Base-by-base conservation (phyloP, 2,113 vertebrate genomes). In the Sclerurus mexicanus region DNA sequence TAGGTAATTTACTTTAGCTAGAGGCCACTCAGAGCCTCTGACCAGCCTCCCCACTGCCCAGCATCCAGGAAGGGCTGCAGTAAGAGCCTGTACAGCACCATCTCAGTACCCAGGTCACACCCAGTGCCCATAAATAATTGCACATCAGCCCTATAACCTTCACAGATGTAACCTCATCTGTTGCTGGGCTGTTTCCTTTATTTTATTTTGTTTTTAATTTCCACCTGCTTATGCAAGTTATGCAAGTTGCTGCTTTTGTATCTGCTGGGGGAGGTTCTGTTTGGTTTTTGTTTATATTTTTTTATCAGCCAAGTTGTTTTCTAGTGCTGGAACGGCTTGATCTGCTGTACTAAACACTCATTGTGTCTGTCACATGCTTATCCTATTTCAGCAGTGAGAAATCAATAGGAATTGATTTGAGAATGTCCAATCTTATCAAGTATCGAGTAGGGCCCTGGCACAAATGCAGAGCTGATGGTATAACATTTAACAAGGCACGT, bases 361-460 rank as follows among this genome's bases (percentile, higher is more conserved):
- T 75, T 97, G 94, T 96, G 94, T 95, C 96, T 95, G 77, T 85
- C 94, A 97, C 95, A 95, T 89, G 72, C 67, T 37, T 93, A 95
- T 96, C 95, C 96, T 95, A 89, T 96, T 95, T 93, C 86, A 95
- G 94, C 91, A 88, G 97, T 49, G 59, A 94, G 66, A 95, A 98
- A 98, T 98, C 97, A 18, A 98, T 97, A 94, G 71, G 89, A 96
- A 97, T 98, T 96, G 97, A 98, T 98, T 96, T 87, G 92, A 97
- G 96, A 97, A 97, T 87, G 93, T 95, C 97, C 96, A 97, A 87
- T 89, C 96, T 96, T 97, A 98, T 98, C 97, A 98, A 92, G 68
- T 50, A 96, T 88, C 3, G 56, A 79, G 90, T 76, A 68, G 87
- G 94, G 95, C 22, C 5, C 92, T 37, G 80, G 77, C 89, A 94